Conservation (phyloP, 1,140 invertebrate genomes). For the Drosophila fuyamai region DNA sequence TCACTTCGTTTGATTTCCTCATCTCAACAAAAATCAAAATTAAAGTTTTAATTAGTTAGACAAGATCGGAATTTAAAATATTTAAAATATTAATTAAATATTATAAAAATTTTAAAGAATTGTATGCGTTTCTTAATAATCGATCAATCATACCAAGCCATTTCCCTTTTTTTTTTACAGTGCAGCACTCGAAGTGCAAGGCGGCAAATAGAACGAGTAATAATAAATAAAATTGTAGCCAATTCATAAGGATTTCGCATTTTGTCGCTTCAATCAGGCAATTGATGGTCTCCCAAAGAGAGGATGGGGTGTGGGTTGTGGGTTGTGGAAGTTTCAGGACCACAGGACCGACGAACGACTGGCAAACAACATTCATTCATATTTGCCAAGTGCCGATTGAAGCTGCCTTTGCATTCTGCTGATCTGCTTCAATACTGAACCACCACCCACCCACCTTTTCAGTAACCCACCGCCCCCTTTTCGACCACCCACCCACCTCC, state of each 20-base stretch:
- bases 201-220: constrained; percentile 73
- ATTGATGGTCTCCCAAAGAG: constrained; percentile 14
- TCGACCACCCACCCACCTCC: background rate
- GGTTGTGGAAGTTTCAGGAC: constrained; percentile 1
- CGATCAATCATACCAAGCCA: background rate
- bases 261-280: constrained; percentile 66
- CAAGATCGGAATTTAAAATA: too few relatives aligned
- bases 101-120: too few relatives aligned
- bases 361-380: constrained; percentile 82
- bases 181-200: constrained; percentile 27
- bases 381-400: constrained; percentile 73
- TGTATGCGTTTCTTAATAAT: too few relatives aligned
- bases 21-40: too few relatives aligned
- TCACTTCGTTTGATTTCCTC: background rate
- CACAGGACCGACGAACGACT: constrained; percentile 44
- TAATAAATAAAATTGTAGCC: constrained; percentile 82
- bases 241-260: constrained; percentile 82
- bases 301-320: background rate
- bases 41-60: too few relatives aligned
- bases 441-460: constrained; percentile 4
- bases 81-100: too few relatives aligned
- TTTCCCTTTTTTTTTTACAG: background rate
- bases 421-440: constrained; percentile 29
- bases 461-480: constrained; percentile 9
- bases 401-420: constrained; percentile 50